Evolutionary conservation across 2,113 vertebrate species (phyloP), one percentile per base, ranked within the genome.

Genomic region (Axis porcinus): DNA sequence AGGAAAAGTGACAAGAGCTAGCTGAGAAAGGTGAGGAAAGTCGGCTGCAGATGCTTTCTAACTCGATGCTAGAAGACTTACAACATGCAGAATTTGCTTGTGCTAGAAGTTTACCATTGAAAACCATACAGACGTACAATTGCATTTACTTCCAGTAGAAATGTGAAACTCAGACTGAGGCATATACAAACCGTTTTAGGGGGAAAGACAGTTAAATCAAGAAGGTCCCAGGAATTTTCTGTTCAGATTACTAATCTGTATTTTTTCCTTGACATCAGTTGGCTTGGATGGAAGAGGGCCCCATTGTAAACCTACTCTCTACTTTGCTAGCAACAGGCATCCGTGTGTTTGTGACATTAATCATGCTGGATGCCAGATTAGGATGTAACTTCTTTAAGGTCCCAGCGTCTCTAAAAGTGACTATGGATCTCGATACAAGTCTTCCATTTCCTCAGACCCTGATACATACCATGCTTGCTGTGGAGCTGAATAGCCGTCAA

Each of bases 381-480:
- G 81, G 28, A n/a, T 57, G 8, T 43, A 94, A 83, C 25, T 93
- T 86, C 47, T 89, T 86, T 30, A 79, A 78, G 36, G 30, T 45
- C 82, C 57, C 15, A 70, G 28, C 40, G 62, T 57, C 43, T 96
- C 23, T 89, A 64, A 88, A 93, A 84, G 50, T 94, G 45, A 96
- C 52, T 10, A 1, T 60, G 58, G 95, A 40, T 67, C 58, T n/a
- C 50, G 47, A 78, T 19, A 11, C 25, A 85, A 74, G 17, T 16
- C 50, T 93, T 95, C 50, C n/a, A 50, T 92, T 60, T 96, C 87
- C 94, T 86, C 96, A 99, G 99, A 98, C 96, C 86, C 90, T 99
- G 97, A 98, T 99, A 95, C 98, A 99, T n/a, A 98, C 97, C 58
- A 96, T 99, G 89, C 98, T 99, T 95, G 99, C 98, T n/a, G 98